Conservation (phyloP, 2,888 invertebrate genomes). For the Xylota sylvarum region DNA sequence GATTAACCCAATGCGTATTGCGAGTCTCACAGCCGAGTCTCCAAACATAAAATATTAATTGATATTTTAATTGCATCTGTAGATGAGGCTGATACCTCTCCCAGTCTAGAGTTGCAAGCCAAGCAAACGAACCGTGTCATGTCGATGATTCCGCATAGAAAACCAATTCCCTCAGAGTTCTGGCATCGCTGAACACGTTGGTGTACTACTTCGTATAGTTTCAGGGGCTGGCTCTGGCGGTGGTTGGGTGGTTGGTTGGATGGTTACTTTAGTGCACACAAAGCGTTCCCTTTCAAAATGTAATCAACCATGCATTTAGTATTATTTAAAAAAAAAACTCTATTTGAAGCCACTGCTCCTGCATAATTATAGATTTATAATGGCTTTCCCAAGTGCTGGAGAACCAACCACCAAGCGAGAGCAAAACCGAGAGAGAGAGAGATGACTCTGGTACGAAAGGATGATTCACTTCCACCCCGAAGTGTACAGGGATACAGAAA, state of each 20-base stretch:
- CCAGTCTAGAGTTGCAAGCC: conserved; percentile 30
- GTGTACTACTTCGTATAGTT: conserved; percentile 41
- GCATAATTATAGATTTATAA: conserved; percentile 77
- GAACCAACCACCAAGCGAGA: too few relatives aligned
- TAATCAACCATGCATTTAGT: conserved; percentile 77
- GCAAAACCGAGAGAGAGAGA: conserved; percentile 6
- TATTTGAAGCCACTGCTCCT: conserved; percentile 64
- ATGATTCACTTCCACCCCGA: conserved; percentile 59
- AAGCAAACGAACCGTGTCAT: conserved; percentile 65
- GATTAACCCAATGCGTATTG: conserved; percentile 58
- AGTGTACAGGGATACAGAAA: conserved; percentile 43
- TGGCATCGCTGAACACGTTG: conserved; percentile 44
- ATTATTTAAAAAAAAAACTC: conserved; percentile 63
- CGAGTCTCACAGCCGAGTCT: conserved; percentile 40
- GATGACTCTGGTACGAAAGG: conserved; percentile 30
- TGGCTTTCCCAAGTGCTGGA: conserved; percentile 52
- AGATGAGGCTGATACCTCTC: conserved; percentile 19
- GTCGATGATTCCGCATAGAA: conserved; percentile 60
- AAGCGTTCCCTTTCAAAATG: conserved; percentile 71
- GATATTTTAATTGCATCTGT: conserved; percentile 75
- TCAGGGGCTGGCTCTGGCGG: neutral
- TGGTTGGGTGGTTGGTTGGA: conserved; percentile 16
- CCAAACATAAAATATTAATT: conserved; percentile 77
- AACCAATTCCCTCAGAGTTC: conserved; percentile 60
- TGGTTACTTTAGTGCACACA: conserved; percentile 64